A percentile compares a stretch with the other conserved stretches of the same genome.
Evolutionary conservation across 2,797 vertebrate species (phyloP).

Genomic region (Gambusia yucatana): DNA sequence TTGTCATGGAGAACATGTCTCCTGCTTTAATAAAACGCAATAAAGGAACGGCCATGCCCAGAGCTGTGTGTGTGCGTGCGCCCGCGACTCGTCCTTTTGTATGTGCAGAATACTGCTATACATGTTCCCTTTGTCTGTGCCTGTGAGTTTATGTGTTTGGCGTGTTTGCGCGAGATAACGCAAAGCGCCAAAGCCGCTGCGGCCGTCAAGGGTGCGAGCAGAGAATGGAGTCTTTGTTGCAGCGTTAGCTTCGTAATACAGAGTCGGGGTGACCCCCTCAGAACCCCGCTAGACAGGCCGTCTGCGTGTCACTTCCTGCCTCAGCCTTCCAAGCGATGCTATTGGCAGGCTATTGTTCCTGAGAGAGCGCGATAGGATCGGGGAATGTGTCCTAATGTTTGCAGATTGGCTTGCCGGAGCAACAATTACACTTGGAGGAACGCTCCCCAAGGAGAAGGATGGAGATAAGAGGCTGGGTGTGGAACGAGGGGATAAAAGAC

Average conservation of each 20-base stretch:
- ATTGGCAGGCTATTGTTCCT: slow-evolving; percentile 79
- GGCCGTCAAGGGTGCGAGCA: slow-evolving; percentile 21
- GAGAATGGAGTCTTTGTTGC: slow-evolving; percentile 75
- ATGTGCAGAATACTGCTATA: slow-evolving; percentile 21
- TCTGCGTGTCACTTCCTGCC: slow-evolving; percentile 81
- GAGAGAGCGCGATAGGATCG: slow-evolving; percentile 71
- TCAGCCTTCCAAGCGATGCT: slow-evolving; percentile 53
- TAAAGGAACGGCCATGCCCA: slow-evolving; percentile 49
- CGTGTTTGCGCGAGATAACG: slow-evolving; percentile 78
- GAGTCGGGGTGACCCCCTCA: slow-evolving; percentile 70
- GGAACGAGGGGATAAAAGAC: slow-evolving; percentile 55
- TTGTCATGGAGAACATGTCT: slow-evolving; percentile 71
- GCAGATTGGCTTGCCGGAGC: slow-evolving; percentile 76
- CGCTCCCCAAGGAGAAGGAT: slow-evolving; percentile 57
- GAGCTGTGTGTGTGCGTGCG: slow-evolving; percentile 8
- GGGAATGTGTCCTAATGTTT: slow-evolving; percentile 80
- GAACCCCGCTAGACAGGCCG: slow-evolving; percentile 68
- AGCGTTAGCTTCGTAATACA: slow-evolving; percentile 69
- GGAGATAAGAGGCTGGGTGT: slow-evolving; percentile 76
- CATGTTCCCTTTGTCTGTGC: slow-evolving; percentile 59
- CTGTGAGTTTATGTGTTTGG: slow-evolving; percentile 55
- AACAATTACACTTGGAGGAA: slow-evolving; percentile 76
- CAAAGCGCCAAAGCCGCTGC: slow-evolving; percentile 5
- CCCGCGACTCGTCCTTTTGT: not conserved
- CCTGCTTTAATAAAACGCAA: slow-evolving; percentile 52